phyloP scores from a whole-genome alignment of 2,113 vertebrate species.

The Ginglymostoma cirratum region DNA sequence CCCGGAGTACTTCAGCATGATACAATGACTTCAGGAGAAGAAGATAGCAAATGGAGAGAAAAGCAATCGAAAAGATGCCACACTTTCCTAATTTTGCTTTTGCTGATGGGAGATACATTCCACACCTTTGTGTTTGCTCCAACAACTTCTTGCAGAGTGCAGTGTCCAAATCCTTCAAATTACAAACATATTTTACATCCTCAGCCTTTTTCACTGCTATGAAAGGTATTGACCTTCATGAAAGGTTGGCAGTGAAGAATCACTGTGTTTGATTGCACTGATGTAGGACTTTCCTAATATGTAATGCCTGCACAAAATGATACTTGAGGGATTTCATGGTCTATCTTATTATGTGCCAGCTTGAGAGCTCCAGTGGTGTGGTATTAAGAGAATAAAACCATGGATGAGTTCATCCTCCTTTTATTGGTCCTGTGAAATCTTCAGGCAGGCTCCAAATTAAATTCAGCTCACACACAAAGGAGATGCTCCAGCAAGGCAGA shows the following conservation, averaged over 20 bases:
- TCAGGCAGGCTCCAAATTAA: conserved; percentile 48
- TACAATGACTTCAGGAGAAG: neutral
- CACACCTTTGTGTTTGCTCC: neutral
- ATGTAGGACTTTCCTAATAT: conserved; percentile 52
- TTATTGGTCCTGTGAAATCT: conserved; percentile 54
- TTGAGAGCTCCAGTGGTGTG: conserved; percentile 49
- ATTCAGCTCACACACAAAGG: conserved; percentile 51
- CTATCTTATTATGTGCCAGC: conserved; percentile 58
- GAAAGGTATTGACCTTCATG: conserved; percentile 46
- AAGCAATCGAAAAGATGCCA: neutral
- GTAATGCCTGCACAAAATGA: conserved; percentile 55
- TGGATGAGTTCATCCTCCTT: conserved; percentile 52
- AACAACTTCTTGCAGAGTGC: neutral
- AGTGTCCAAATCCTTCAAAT: neutral
- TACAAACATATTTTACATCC: neutral
- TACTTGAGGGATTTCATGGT: conserved; percentile 53
- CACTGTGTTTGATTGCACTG: conserved; percentile 51
- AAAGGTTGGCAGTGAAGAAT: conserved; percentile 44
- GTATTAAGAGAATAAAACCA: conserved; percentile 64
- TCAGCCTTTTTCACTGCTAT: conserved; percentile 41
- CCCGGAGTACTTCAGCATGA: neutral
- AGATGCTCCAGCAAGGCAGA: conserved; percentile 48
- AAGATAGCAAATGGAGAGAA: neutral
- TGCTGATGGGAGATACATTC: neutral
- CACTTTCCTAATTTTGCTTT: neutral